These are phyloP conservation scores for Cenopis cana DNA, from an alignment of 2,888 invertebrate species.

Conservation along the genomic window DNA sequence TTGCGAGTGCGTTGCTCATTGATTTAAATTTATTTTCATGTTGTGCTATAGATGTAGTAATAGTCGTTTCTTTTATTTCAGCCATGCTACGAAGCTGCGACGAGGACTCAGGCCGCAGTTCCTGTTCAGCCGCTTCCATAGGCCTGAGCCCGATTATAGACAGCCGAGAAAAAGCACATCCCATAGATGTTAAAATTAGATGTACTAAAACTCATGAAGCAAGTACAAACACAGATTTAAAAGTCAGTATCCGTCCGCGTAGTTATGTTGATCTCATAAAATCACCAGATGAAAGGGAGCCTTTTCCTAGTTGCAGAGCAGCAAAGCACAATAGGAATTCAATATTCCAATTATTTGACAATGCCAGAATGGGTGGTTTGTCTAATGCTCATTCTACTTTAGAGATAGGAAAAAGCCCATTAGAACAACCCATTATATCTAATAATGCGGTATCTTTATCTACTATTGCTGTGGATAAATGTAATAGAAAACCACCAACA, in stretches of 20 bases:
- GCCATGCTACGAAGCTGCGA: constrained; percentile 75
- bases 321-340: constrained; percentile 66
- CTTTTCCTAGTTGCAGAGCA: constrained; percentile 75
- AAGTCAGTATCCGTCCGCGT: constrained; percentile 75
- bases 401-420: constrained; percentile 77
- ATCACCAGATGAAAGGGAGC: constrained; percentile 81
- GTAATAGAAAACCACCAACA: constrained; percentile 52
- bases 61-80: constrained; percentile 51
- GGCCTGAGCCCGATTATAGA: constrained; percentile 71
- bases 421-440: constrained; percentile 66
- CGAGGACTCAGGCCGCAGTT: constrained; percentile 81
- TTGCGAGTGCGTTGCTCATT: constrained; percentile 1
- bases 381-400: constrained; percentile 79
- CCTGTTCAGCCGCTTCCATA: constrained; percentile 77
- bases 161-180: constrained; percentile 54
- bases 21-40: background rate
- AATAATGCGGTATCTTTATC: constrained; percentile 70
- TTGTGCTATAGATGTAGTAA: background rate
- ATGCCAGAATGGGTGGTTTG: constrained; percentile 71
- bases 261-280: constrained; percentile 68
- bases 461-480: constrained; percentile 57
- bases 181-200: constrained; percentile 52
- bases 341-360: constrained; percentile 71
- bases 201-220: constrained; percentile 70
- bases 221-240: constrained; percentile 81